These are phyloP conservation scores for Acleris emargana DNA, from an alignment of 2,888 invertebrate species.

Conservation along the genomic window DNA sequence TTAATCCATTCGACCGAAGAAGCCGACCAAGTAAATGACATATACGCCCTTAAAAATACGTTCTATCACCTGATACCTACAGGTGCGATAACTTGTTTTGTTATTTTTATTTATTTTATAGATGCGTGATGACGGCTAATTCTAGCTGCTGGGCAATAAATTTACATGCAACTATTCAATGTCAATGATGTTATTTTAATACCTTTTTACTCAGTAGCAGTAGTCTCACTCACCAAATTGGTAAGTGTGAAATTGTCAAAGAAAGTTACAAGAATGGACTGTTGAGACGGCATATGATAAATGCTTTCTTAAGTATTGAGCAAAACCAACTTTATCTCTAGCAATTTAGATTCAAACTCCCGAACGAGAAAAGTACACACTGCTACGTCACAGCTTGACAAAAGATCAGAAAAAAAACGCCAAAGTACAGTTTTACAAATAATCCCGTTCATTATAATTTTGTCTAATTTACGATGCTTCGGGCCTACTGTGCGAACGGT, in stretches of 20 bases:
- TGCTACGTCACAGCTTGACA: slow-evolving; percentile 32
- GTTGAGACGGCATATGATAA: slow-evolving; percentile 27
- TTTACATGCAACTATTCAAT: neutral
- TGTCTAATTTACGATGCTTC: slow-evolving; percentile 70
- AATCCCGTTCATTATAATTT: slow-evolving; percentile 72
- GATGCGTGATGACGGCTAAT: neutral
- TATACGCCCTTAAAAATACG: neutral
- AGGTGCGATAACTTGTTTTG: neutral
- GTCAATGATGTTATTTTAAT: neutral
- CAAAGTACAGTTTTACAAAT: slow-evolving; percentile 71
- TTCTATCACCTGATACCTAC: neutral
- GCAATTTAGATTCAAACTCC: slow-evolving; percentile 5
- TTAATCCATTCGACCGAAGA: too few species aligned
- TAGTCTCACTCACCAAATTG: slow-evolving; percentile 8
- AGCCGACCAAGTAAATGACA: too few species aligned
- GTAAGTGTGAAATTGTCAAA: slow-evolving; percentile 20
- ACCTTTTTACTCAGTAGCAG: slow-evolving; percentile 7
- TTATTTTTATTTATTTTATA: neutral
- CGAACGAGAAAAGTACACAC: neutral
- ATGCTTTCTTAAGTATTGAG: neutral
- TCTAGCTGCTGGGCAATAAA: neutral
- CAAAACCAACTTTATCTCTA: slow-evolving; percentile 9
- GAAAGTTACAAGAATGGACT: slow-evolving; percentile 23
- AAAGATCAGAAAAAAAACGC: slow-evolving; percentile 49
- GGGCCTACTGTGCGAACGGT: slow-evolving; percentile 68